Conservation (phyloP, 2,888 invertebrate species). For the Spilarctia lutea region DNA sequence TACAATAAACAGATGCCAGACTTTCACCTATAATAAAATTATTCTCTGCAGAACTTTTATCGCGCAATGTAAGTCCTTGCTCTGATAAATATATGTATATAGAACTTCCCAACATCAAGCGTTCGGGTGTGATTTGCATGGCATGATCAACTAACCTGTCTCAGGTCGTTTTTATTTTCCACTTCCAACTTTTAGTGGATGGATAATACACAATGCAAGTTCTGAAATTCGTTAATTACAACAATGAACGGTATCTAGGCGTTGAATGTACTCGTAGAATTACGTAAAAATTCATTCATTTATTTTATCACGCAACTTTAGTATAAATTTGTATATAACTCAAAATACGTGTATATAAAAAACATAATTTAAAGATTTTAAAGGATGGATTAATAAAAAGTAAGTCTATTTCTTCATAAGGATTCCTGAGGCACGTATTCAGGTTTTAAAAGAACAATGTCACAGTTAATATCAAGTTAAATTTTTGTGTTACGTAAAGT, state of each 20-base stretch:
- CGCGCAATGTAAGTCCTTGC: neutral
- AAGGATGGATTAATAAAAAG: neutral
- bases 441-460: constrained; percentile 5
- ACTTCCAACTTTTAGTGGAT: neutral
- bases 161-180: neutral
- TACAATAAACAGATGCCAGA: neutral
- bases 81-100: neutral
- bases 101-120: neutral
- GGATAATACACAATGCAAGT: neutral
- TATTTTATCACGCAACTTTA: no score
- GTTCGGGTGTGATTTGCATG: neutral
- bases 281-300: neutral
- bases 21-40: neutral
- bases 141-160: neutral
- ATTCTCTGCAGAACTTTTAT: neutral
- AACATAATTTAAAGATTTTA: neutral
- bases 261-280: neutral
- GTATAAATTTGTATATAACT: neutral
- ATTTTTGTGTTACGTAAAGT: neutral
- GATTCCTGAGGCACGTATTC: constrained; percentile 13
- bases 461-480: neutral
- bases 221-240: neutral
- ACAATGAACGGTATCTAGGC: neutral
- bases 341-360: neutral
- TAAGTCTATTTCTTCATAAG: constrained; percentile 18